Base-by-base conservation (phyloP, 2,888 invertebrate species). In the Pandemis cinnamomeana region DNA sequence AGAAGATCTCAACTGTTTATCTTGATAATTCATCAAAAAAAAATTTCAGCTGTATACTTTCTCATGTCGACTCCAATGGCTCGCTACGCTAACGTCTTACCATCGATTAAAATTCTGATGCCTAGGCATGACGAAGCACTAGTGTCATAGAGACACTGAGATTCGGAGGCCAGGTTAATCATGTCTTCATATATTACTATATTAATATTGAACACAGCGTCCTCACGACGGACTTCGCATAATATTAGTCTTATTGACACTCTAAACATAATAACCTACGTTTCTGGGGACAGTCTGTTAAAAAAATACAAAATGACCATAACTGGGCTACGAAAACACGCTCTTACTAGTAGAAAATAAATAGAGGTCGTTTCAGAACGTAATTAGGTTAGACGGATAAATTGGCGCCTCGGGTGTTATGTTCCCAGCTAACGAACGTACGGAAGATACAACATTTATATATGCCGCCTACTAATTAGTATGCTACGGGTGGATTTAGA, bases 331-430 rank as follows among this genome's bases (percentile, higher is more conserved):
- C 66, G 67, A 60, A 55, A 68, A 70, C 67, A 75, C 58, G 64
- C 61, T 60, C 70, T 51, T 71, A 73, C 75, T 73, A 75, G 71
- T 75, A 75, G 72, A 75, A 79, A 75, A 88, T 88, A 89, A 87
- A 89, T 89, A 87, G 83, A 82, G 80, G 82, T 86, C 83, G 84
- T 86, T 85, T 82, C 85, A 77, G 80, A 78, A 78, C 79, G 85
- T 89, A 89, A 89, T 88, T 89, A 87, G 84, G 85, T 86, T 87
- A 85, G 85, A 82, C 81, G 83, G 86, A 89, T 84, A 84, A 88
- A 89, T 88, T 83, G 87, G 83, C 82, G 85, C 85, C 85, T 78
- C 77, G 89, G 87, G 89, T 83, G 84, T 84, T 86, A 83, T 86
- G 83, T 82, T 71, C 79, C 79, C 81, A 78, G 80, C 81, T 84